Conservation (phyloP, 2,888 invertebrate genomes). For the Diadromus collaris region DNA sequence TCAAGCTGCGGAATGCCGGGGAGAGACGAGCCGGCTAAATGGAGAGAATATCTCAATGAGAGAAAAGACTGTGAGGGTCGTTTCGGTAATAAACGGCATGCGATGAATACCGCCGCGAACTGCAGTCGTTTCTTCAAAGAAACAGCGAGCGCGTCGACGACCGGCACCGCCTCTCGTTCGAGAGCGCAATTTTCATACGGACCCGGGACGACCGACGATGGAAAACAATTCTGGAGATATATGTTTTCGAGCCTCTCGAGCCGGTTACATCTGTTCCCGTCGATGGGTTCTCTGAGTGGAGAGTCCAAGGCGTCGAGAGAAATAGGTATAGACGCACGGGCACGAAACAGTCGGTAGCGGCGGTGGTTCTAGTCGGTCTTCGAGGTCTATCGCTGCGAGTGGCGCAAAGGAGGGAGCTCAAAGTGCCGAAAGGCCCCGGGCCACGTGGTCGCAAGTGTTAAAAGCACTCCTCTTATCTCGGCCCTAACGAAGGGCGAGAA, state of each 20-base stretch:
- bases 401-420: slow-evolving; percentile 47
- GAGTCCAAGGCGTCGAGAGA: slow-evolving; percentile 31
- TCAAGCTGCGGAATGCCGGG: slow-evolving; percentile 58
- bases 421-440: slow-evolving; percentile 55
- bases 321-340: neutral
- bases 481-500: slow-evolving; percentile 58
- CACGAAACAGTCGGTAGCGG: slow-evolving; percentile 32
- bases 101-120: slow-evolving; percentile 52
- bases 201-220: slow-evolving; percentile 15
- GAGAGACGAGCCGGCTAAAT: slow-evolving; percentile 43
- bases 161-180: neutral
- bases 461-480: slow-evolving; percentile 60
- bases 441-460: slow-evolving; percentile 62
- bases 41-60: slow-evolving; percentile 55
- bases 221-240: slow-evolving; percentile 41
- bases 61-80: slow-evolving; percentile 33
- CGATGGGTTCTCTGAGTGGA: slow-evolving; percentile 12
- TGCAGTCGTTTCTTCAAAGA: slow-evolving; percentile 50
- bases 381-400: slow-evolving; percentile 51
- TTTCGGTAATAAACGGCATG: slow-evolving; percentile 61
- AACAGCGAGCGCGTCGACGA: slow-evolving; percentile 32
- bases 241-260: slow-evolving; percentile 21
- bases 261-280: slow-evolving; percentile 42
- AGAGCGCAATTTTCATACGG: slow-evolving; percentile 38
- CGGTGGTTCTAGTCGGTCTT: slow-evolving; percentile 21